phyloP scores from a whole-genome alignment of 2,888 invertebrate species.

The Brachyptera risi region DNA sequence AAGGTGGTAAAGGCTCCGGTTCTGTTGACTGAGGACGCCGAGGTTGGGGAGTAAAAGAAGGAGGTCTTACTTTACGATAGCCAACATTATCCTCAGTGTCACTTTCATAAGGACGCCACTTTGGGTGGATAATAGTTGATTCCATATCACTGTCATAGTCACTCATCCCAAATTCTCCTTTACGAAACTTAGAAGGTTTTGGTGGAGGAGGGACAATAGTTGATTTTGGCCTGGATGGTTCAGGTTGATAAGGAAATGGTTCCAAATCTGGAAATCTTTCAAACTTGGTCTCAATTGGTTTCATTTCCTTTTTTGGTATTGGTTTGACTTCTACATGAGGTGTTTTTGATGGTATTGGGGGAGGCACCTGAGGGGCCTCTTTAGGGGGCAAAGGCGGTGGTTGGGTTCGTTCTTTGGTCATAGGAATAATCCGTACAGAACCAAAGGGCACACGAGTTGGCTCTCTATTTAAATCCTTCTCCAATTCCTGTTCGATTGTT shows the following conservation, averaged over 20 bases:
- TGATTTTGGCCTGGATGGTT: constrained; percentile 45
- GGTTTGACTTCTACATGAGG: constrained; percentile 34
- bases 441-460: constrained; percentile 53
- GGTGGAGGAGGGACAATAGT: constrained; percentile 50
- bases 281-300: constrained; percentile 34
- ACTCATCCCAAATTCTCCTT: constrained; percentile 56
- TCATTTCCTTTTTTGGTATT: constrained; percentile 36
- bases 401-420: constrained; percentile 43
- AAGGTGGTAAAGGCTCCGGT: constrained; percentile 52
- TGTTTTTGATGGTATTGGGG: constrained; percentile 39
- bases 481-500: constrained; percentile 46
- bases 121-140: constrained; percentile 43
- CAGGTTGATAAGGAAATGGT: constrained; percentile 50
- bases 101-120: constrained; percentile 60
- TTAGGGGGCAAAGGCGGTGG: constrained; percentile 47
- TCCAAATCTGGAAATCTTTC: constrained; percentile 48
- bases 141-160: constrained; percentile 67
- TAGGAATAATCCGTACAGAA: constrained; percentile 53
- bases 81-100: constrained; percentile 56
- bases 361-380: constrained; percentile 33
- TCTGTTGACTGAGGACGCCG: constrained; percentile 53
- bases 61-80: constrained; percentile 54
- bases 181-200: constrained; percentile 55
- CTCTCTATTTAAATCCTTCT: constrained; percentile 53
- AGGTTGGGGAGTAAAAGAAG: constrained; percentile 43